Conservation (phyloP, 1,140 invertebrate species). For the Thrips palmi region DNA sequence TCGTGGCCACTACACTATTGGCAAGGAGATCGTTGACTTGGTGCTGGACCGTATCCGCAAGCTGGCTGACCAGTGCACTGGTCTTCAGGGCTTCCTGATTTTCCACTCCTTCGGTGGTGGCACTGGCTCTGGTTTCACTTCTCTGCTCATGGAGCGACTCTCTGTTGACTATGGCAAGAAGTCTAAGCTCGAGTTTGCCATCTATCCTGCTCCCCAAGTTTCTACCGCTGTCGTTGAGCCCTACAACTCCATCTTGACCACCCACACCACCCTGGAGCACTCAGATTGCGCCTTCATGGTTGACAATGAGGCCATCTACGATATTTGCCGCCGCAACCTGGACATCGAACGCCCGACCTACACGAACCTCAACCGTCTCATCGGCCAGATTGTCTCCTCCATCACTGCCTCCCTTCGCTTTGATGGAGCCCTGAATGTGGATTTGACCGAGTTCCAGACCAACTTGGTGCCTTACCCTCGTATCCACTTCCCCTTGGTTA, state of each 20-base stretch:
- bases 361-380: constrained; percentile 41
- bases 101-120: constrained; percentile 64
- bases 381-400: constrained; percentile 40
- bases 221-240: constrained; percentile 51
- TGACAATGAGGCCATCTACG: constrained; percentile 54
- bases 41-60: constrained; percentile 38
- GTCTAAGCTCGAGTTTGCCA: constrained; percentile 45
- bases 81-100: constrained; percentile 45
- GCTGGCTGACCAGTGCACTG: constrained; percentile 35
- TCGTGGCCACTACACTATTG: constrained; percentile 50
- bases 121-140: constrained; percentile 48
- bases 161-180: constrained; percentile 49
- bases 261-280: constrained; percentile 52
- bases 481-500: constrained; percentile 40
- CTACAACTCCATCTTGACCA: constrained; percentile 62
- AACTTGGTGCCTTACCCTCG: constrained; percentile 33
- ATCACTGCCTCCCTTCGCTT: constrained; percentile 34
- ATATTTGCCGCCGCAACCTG: constrained; percentile 43
- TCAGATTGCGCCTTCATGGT: constrained; percentile 48
- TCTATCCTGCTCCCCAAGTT: constrained; percentile 48
- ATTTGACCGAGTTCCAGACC: constrained; percentile 38
- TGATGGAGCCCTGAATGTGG: constrained; percentile 19
- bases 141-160: constrained; percentile 44
- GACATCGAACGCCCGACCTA: constrained; percentile 42
- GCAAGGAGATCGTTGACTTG: constrained; percentile 44